A percentile compares a stretch with the other conserved stretches of the same genome.
Conservation (phyloP, 2,113 vertebrate species). For the Ahaetulla prasina region DNA sequence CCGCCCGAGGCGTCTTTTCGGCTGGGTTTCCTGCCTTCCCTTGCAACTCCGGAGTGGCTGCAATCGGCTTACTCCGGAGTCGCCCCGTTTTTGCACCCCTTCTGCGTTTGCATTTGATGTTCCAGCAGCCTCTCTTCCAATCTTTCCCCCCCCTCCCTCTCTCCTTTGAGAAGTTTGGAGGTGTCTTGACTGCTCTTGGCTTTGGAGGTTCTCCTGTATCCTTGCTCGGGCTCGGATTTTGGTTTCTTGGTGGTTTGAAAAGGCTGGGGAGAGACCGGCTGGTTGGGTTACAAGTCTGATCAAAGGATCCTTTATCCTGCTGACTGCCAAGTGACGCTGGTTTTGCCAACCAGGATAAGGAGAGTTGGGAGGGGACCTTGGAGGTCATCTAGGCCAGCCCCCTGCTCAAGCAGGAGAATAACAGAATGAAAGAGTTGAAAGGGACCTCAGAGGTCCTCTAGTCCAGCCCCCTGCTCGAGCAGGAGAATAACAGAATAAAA, state of each 20-base stretch:
- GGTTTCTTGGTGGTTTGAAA: not conserved
- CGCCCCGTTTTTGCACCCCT: not conserved
- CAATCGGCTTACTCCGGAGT: not conserved
- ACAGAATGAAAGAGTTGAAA: no score
- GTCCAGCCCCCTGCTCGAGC: no score
- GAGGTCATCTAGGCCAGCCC: no score
- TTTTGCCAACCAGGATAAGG: not conserved
- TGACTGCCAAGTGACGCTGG: not conserved
- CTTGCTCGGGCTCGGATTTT: not conserved
- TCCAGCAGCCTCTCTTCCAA: not conserved
- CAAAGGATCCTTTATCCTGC: not conserved
- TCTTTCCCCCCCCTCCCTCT: accelerated
- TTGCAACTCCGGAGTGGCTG: not conserved
- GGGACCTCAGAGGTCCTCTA: not conserved
- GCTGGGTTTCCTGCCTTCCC: not conserved
- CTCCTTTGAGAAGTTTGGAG: not conserved
- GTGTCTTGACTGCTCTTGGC: not conserved
- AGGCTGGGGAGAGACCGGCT: not conserved
- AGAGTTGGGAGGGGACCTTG: not conserved
- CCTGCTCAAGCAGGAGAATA: no score
- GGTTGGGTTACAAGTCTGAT: not conserved
- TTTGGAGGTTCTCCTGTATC: not conserved
- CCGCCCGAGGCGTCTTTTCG: not conserved
- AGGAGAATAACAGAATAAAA: not conserved
- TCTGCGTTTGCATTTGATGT: not conserved